These are phyloP conservation scores for Drosophila parthenogenetica DNA, from an alignment of 2,888 invertebrate species.

Conservation along the genomic window DNA sequence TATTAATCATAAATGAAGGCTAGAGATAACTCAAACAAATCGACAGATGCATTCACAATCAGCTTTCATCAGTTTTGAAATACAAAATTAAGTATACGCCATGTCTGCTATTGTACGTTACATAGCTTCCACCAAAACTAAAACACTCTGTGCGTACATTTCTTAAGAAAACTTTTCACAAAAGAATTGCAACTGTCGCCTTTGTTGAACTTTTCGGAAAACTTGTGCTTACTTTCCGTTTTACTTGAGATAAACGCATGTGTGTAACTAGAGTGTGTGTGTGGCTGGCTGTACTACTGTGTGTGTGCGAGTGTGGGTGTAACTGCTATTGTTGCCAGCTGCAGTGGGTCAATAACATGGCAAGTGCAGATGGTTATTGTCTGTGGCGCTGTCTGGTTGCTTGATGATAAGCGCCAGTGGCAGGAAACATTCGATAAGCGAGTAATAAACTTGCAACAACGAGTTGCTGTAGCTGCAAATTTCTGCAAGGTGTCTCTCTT, in stretches of 20 bases:
- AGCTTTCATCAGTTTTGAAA: no score
- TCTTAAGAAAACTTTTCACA: slow-evolving; percentile 1
- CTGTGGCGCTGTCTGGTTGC: slow-evolving; percentile 29
- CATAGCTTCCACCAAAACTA: not conserved
- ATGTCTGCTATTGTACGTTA: not conserved
- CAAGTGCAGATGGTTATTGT: slow-evolving; percentile 59
- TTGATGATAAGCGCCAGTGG: slow-evolving; percentile 18
- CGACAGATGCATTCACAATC: no score
- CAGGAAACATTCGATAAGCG: slow-evolving; percentile 58
- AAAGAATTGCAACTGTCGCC: slow-evolving; percentile 6
- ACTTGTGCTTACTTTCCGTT: slow-evolving; percentile 55
- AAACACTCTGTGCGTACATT: not conserved
- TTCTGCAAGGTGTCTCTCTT: slow-evolving; percentile 21
- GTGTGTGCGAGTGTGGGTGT: slow-evolving; percentile 3
- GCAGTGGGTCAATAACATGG: slow-evolving; percentile 76
- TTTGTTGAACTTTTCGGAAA: slow-evolving; percentile 10
- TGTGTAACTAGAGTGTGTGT: not conserved
- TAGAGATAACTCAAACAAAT: no score
- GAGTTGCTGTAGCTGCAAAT: slow-evolving; percentile 11
- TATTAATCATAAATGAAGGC: no score
- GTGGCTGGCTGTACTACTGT: not conserved
- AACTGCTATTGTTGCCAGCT: slow-evolving; percentile 33
- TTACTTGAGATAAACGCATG: slow-evolving; percentile 30
- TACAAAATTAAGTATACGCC: no score
- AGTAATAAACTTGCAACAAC: slow-evolving; percentile 38